phyloP scores from a whole-genome alignment of 1,140 invertebrate species.

The Halictus rubicundus region DNA sequence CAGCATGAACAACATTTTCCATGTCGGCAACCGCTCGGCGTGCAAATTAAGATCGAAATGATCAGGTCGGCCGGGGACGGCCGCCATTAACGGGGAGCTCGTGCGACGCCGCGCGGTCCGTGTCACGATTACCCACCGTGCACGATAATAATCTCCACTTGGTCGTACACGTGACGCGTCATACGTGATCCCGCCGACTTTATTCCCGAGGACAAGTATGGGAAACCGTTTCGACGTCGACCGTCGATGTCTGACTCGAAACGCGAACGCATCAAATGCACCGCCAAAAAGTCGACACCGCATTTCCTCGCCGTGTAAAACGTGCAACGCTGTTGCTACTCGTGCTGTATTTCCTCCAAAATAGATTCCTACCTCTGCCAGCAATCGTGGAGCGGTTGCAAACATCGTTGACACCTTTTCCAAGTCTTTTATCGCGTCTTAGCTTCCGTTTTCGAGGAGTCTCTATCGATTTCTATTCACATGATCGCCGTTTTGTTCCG shows the following conservation, averaged over 20 bases:
- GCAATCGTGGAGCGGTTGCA: no score
- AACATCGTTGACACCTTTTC: no score
- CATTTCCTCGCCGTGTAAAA: no score
- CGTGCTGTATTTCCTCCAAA: no score
- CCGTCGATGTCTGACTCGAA: neutral
- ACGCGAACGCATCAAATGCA: neutral
- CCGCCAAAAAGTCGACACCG: no score
- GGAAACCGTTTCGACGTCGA: neutral
- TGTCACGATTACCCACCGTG: conserved; percentile 44
- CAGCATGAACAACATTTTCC: neutral
- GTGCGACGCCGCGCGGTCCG: conserved; percentile 35
- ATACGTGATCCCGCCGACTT: conserved; percentile 1
- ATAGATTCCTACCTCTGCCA: no score
- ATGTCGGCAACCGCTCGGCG: conserved; percentile 5
- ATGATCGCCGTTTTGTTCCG: no score
- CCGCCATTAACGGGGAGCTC: conserved; percentile 48
- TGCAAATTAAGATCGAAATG: conserved; percentile 44
- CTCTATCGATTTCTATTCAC: no score
- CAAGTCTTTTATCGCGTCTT: no score
- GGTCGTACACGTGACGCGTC: conserved; percentile 26
- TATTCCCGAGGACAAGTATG: neutral
- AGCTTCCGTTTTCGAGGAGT: no score
- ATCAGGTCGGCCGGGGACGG: conserved; percentile 28
- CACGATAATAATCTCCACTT: conserved; percentile 49
- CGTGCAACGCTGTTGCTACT: no score